These are phyloP conservation scores for Hyperoplus lanceolatus DNA, from an alignment of 2,797 vertebrate genomes.

Conservation along the genomic window DNA sequence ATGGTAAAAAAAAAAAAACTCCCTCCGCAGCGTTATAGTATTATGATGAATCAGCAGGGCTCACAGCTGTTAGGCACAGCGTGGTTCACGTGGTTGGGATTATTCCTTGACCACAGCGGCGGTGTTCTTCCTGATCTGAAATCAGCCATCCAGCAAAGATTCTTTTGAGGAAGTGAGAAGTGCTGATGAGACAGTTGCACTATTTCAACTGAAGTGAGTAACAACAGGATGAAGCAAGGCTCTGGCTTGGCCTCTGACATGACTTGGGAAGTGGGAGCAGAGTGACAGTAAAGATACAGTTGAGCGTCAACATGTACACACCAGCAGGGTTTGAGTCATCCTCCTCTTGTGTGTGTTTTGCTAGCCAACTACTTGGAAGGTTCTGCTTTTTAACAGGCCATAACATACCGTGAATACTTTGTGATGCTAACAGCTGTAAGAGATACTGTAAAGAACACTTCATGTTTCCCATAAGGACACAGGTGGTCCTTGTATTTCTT, in stretches of 20 bases:
- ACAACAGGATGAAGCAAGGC: constrained; percentile 82
- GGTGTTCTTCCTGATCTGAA: constrained; percentile 75
- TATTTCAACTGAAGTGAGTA: constrained; percentile 72
- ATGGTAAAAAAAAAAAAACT: constrained; percentile 42
- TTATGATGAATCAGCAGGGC: constrained; percentile 73
- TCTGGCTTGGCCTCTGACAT: constrained; percentile 60
- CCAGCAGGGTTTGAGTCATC: constrained; percentile 25
- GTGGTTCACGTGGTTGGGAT: constrained; percentile 71
- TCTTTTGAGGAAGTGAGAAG: constrained; percentile 85
- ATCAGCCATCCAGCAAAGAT: constrained; percentile 65
- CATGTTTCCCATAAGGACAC: constrained; percentile 12
- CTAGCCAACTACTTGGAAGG: neutral
- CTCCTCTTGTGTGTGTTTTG: neutral
- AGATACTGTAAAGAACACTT: neutral
- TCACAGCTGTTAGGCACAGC: constrained; percentile 70
- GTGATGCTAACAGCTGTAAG: constrained; percentile 15
- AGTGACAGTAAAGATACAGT: constrained; percentile 42
- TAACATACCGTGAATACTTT: neutral
- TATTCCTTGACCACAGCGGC: constrained; percentile 68
- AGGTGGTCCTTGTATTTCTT: constrained; percentile 28
- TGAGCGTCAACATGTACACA: constrained; percentile 8
- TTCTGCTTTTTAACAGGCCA: constrained; percentile 18
- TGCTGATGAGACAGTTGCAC: constrained; percentile 83
- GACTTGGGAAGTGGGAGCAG: constrained; percentile 77
- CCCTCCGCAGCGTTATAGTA: constrained; percentile 32